These are phyloP conservation scores for Halcyon smyrnensis DNA, from an alignment of 2,797 vertebrate genomes.

Conservation along the genomic window DNA sequence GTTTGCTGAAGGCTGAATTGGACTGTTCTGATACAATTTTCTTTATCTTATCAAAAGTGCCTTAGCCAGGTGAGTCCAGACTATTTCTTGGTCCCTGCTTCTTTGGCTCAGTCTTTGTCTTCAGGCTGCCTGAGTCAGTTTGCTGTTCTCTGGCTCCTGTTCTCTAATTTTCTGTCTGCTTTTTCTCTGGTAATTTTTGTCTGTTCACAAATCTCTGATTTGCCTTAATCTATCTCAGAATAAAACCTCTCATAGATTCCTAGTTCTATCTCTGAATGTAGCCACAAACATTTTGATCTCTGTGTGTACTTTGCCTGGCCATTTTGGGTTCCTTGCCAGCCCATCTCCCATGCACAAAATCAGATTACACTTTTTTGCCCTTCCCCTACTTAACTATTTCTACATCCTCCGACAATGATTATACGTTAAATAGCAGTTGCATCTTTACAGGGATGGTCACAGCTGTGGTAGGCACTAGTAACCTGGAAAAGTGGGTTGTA, in stretches of 20 bases:
- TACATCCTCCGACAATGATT: neutral
- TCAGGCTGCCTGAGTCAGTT: neutral
- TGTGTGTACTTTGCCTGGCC: neutral
- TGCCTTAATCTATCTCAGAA: neutral
- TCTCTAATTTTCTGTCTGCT: neutral
- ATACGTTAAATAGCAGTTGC: neutral
- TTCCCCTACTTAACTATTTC: neutral
- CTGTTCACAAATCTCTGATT: neutral
- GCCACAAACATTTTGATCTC: neutral
- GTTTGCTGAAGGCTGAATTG: neutral
- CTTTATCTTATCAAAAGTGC: conserved; percentile 41
- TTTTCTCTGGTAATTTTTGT: neutral
- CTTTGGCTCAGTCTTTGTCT: neutral
- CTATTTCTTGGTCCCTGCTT: neutral
- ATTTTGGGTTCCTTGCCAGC: neutral
- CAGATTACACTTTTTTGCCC: neutral
- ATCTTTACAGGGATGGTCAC: neutral
- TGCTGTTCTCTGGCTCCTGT: neutral
- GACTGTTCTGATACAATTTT: neutral
- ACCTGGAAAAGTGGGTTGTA: neutral
- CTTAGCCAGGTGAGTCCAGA: neutral
- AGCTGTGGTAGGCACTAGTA: neutral
- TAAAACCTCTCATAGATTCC: neutral
- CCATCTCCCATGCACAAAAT: neutral
- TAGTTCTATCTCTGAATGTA: neutral